Base-by-base conservation (phyloP, 2,888 invertebrate species). In the Leptothorax acervorum region DNA sequence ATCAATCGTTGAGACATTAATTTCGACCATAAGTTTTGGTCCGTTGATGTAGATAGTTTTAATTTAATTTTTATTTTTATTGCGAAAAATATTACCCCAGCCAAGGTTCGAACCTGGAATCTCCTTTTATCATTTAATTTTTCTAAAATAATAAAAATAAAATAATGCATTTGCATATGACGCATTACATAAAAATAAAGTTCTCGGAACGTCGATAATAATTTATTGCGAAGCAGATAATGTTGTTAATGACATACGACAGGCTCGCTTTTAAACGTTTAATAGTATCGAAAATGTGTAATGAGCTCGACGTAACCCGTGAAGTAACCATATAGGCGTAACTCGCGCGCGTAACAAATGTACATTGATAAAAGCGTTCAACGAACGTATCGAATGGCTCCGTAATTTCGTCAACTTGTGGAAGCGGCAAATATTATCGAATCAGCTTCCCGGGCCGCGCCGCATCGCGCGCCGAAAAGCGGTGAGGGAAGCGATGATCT, bases 401-500 rank as follows among this genome's bases (percentile, higher is more conserved):
- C 5, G 28, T 39, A 81, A 81, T 48, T 73, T 60, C 35, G 35
- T 71, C 48, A 73, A 53, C n/a, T n/a, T 11, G 39, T 39, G 79
- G 35, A 12, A 76, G 28, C 65, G 65, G 53, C 51, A 73, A 81
- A 81, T 73, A 71, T 81, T 73, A 51, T 79, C 39, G 39, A 79
- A 71, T 79, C 73, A 62, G 23, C 60, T 39, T 28, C 9, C 31
- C 48, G 6, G 6, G 35, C 15, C 53, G 39, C 6, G 11, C 35
- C 39, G 28, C 51, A 3, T 45, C 74, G 51, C 18, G 62, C 18
- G 62, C 28, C 71, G 79, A 81, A 81, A 81, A 73, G 79, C 79
- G 18, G 79, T 12, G 76, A 39, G 79, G 39, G 48, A 60, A 18
- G 79, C 79, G 79, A 62, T 62, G 60, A 85, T 86, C 75, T 60